Base-by-base conservation (phyloP, 2,797 vertebrate genomes). In the Clangula hyemalis region DNA sequence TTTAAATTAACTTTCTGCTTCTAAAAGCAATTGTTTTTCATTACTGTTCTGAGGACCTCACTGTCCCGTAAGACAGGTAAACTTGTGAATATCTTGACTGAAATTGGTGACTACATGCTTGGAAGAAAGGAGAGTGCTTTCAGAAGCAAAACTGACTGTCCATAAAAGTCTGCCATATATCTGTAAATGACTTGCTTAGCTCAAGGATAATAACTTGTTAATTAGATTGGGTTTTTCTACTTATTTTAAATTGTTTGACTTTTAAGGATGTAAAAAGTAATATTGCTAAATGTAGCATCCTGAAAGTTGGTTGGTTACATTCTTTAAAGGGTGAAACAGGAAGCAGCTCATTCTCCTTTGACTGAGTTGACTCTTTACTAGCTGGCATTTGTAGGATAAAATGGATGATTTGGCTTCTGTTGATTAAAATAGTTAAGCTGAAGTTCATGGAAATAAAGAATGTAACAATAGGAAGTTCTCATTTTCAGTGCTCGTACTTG, bases 351-450 rank as follows among this genome's bases (percentile, higher is more conserved):
- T 72, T 86, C 83, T 94, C 51, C 85, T 74, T 96, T 92, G 76
- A 90, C 73, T 95, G 62, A 49, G 78, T 94, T 93, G 85, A 95
- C 83, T 95, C 87, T 91, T 94, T 78, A 45, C 73, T 81, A 51
- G 70, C 93, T 94, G 88, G 83, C 74, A 20, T 65, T 73, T 28
- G 51, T 76, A 58, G 70, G 89, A 88, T 6, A 3, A 82, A 88
- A 90, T 32, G 92, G 77, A 21, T 96, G 93, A 95, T 90, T 94
- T 90, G 84, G 80, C 83, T 78, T 70, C 83, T 93, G 90, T 91
- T 95, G 87, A 54, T 93, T 53, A 70, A 93, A 94, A 96, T 36
- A 93, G 58, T n/a, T 10, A 51, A 72, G 60, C 89, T 79, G 12
- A 73, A 94, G 89, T 92, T 84, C 90, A 78, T 79, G 56, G 90